Conservation (phyloP, 2,113 vertebrate genomes). For the Semicossyphus pulcher region DNA sequence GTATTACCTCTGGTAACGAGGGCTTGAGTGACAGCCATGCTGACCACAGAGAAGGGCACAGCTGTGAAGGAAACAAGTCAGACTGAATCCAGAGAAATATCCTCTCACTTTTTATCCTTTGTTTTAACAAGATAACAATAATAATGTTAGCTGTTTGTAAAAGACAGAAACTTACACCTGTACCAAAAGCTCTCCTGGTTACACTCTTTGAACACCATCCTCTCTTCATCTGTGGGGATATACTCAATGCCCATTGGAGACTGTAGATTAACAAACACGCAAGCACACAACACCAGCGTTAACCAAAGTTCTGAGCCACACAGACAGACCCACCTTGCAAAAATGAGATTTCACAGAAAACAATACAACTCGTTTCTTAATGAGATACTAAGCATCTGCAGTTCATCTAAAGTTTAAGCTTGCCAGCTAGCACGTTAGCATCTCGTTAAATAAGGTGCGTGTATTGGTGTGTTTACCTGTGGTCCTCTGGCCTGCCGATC, state of each 20-base stretch:
- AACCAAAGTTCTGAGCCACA: not conserved
- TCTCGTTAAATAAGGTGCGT: too few species aligned
- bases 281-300: not conserved
- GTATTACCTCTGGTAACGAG: slow-evolving; percentile 89
- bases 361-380: not conserved
- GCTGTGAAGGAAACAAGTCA: slow-evolving; percentile 78
- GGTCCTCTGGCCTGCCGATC: slow-evolving; percentile 30
- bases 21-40: slow-evolving; percentile 88
- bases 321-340: not conserved
- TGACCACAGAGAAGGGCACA: slow-evolving; percentile 87
- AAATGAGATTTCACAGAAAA: not conserved
- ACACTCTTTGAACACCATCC: slow-evolving; percentile 88
- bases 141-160: not conserved
- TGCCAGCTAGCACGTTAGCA: slow-evolving; percentile 52
- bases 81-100: not conserved
- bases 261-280: slow-evolving; percentile 71
- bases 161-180: slow-evolving; percentile 86
- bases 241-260: slow-evolving; percentile 78
- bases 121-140: not conserved
- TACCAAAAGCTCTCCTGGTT: slow-evolving; percentile 90
- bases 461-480: slow-evolving; percentile 47
- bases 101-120: not conserved
- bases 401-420: not conserved
- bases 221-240: slow-evolving; percentile 90
- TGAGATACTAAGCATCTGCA: not conserved